A percentile compares a stretch with the other conserved stretches of the same genome.
These are phyloP conservation scores for Rhinolophus ferrumequinum DNA, from an alignment of 2,113 vertebrate genomes.

Conservation along the genomic window DNA sequence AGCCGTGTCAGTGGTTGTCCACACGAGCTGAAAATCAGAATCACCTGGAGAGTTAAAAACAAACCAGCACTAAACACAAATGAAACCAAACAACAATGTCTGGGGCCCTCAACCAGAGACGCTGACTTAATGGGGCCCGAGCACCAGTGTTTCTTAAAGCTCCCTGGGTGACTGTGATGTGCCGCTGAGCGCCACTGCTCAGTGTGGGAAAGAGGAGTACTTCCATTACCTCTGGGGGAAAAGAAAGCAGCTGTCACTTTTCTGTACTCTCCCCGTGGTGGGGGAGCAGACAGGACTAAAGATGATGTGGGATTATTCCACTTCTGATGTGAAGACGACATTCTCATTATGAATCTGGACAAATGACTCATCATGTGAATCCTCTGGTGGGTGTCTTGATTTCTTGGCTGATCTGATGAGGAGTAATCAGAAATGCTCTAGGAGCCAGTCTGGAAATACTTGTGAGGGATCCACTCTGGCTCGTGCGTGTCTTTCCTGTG, in stretches of 20 bases:
- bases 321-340: neutral
- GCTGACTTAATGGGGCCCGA: neutral
- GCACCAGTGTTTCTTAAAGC: neutral
- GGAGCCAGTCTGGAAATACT: neutral
- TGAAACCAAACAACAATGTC: neutral
- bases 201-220: neutral
- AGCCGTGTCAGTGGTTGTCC: neutral
- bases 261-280: neutral
- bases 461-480: neutral
- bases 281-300: neutral
- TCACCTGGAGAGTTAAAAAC: slow-evolving; percentile 18
- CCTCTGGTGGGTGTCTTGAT: neutral
- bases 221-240: neutral
- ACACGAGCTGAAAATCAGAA: neutral
- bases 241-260: slow-evolving; percentile 2
- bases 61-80: neutral
- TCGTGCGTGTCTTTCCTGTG: neutral
- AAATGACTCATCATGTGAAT: neutral
- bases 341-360: neutral
- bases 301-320: neutral
- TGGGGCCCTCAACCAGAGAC: neutral
- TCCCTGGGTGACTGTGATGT: neutral
- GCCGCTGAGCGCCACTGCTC: neutral
- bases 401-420: neutral
- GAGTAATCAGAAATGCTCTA: neutral